Conservation (phyloP, 2,888 invertebrate species). For the Lumbricus terrestris region DNA sequence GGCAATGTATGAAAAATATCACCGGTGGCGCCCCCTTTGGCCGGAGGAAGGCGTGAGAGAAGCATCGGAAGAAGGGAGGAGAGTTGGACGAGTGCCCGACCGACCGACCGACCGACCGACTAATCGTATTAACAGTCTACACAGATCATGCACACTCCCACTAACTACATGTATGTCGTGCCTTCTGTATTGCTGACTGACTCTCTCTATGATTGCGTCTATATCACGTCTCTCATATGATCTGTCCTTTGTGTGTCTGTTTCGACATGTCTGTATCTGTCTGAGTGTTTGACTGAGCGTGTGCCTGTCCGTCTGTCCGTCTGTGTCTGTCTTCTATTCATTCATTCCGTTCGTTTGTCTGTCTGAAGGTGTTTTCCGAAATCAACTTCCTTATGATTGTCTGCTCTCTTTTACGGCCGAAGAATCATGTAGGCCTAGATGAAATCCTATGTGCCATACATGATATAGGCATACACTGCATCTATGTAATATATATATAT, state of each 20-base stretch:
- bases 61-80: background rate
- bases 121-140: background rate
- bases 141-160: background rate
- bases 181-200: background rate
- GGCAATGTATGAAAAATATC: background rate
- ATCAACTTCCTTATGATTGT: background rate
- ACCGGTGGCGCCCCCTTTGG: slow-evolving; percentile 3
- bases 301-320: background rate
- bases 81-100: background rate
- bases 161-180: too few species aligned
- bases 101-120: background rate
- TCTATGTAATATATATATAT: background rate
- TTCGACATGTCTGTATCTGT: too few species aligned
- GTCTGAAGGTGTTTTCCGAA: background rate
- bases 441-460: background rate
- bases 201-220: background rate
- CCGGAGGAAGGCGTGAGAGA: background rate
- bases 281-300: too few species aligned
- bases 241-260: too few species aligned
- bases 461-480: background rate
- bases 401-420: background rate
- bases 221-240: too few species aligned
- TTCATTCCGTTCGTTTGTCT: background rate
- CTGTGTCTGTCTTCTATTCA: background rate
- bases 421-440: background rate